These are phyloP conservation scores for Gadus chalcogrammus DNA, from an alignment of 2,113 vertebrate genomes.

Conservation along the genomic window DNA sequence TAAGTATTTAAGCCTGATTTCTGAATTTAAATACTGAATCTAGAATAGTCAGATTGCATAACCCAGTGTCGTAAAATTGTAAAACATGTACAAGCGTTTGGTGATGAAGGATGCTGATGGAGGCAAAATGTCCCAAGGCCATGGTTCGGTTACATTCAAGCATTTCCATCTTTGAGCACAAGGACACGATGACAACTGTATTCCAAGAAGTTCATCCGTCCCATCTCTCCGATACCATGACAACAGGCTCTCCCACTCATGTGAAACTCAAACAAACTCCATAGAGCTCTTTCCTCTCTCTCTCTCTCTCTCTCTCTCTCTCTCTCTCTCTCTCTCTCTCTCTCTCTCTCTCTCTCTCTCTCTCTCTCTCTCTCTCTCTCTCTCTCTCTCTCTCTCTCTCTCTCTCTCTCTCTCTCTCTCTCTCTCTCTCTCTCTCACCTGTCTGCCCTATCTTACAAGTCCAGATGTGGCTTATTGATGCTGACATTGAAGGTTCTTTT, in stretches of 20 bases:
- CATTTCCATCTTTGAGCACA: no score
- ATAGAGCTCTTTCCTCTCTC: not conserved
- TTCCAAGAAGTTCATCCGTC: no score
- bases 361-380: no score
- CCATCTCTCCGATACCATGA: no score
- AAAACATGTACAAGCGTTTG: not conserved
- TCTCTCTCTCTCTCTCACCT: not conserved
- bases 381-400: no score
- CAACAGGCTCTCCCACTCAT: no score
- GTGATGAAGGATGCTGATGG: slow-evolving; percentile 11
- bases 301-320: not conserved
- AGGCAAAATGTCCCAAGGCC: not conserved
- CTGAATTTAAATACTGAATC: no score
- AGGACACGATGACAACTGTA: no score
- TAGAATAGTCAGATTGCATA: not conserved
- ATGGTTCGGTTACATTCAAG: not conserved
- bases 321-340: not conserved
- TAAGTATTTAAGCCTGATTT: no score
- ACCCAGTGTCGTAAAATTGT: not conserved
- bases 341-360: no score
- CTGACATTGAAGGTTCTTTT: not conserved
- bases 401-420: not conserved
- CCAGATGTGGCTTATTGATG: not conserved
- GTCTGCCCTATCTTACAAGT: not conserved
- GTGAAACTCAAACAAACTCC: no score